These are phyloP conservation scores for Umimayanthus kanabou DNA, from an alignment of 92 coral and sea anemone genomes.

Conservation along the genomic window DNA sequence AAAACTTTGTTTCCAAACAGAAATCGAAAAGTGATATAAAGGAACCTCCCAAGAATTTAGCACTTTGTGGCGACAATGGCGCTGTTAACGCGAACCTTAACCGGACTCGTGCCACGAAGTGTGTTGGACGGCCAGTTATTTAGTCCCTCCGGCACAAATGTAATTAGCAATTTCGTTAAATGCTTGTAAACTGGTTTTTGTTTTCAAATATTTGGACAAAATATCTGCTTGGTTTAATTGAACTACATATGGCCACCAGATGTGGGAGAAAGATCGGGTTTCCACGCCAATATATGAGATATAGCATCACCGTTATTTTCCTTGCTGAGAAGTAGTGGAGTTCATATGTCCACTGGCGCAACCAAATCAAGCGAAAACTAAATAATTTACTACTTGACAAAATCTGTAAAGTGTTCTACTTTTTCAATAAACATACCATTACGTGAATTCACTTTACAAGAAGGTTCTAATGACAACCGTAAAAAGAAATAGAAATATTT, in stretches of 20 bases:
- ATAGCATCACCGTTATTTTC: neutral
- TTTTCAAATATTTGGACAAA: slow-evolving; percentile 16
- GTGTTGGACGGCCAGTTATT: neutral
- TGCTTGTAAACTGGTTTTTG: slow-evolving; percentile 15
- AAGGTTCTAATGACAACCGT: no score
- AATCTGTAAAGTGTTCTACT: no score
- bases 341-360: no score
- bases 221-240: neutral
- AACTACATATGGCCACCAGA: slow-evolving; percentile 29
- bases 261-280: neutral
- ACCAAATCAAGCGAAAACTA: no score
- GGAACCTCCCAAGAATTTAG: neutral
- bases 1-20: neutral
- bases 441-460: no score
- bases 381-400: no score
- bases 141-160: neutral
- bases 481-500: no score
- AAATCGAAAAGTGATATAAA: neutral
- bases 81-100: neutral
- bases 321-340: neutral
- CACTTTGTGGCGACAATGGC: slow-evolving; percentile 6
- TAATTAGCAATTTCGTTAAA: slow-evolving; percentile 32
- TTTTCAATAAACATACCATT: no score
- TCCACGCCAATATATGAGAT: neutral
- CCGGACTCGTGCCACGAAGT: slow-evolving; percentile 17